phyloP scores from a whole-genome alignment of 2,797 vertebrate genomes.

The Myotis vivesi region DNA sequence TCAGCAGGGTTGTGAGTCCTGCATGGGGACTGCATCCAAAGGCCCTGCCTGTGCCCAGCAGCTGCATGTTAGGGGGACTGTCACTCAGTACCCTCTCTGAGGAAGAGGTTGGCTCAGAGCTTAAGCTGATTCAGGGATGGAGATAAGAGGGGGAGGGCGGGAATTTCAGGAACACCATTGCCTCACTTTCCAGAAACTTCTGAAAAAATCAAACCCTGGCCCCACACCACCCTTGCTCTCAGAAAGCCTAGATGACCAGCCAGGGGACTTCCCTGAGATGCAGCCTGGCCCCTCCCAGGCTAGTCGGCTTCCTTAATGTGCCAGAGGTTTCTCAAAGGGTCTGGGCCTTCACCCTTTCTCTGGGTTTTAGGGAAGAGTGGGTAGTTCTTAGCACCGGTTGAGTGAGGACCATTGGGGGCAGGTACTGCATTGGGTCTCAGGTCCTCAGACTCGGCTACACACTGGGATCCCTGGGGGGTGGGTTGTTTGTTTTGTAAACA shows the following conservation, averaged over 20 bases:
- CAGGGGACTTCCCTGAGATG: not conserved
- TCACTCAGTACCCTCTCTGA: no score
- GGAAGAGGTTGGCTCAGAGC: not conserved
- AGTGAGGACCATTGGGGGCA: rapidly evolving
- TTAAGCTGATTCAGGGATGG: not conserved
- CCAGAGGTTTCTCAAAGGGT: not conserved
- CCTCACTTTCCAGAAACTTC: not conserved
- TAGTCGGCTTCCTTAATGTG: not conserved
- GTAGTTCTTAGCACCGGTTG: rapidly evolving
- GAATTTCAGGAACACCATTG: not conserved
- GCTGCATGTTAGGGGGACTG: not conserved
- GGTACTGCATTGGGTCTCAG: not conserved
- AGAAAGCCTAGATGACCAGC: not conserved
- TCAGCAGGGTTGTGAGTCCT: not conserved
- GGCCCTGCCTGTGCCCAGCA: not conserved
- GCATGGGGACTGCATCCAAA: rapidly evolving
- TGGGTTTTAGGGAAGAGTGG: not conserved
- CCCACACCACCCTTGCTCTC: not conserved
- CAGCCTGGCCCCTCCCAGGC: not conserved
- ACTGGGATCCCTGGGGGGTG: not conserved
- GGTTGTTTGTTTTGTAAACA: not conserved
- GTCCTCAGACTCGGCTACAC: not conserved
- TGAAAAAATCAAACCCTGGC: not conserved
- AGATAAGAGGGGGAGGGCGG: not conserved
- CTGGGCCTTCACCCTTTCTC: not conserved